phyloP scores from a whole-genome alignment of 2,797 vertebrate genomes.

The Falco novaeseelandiae region DNA sequence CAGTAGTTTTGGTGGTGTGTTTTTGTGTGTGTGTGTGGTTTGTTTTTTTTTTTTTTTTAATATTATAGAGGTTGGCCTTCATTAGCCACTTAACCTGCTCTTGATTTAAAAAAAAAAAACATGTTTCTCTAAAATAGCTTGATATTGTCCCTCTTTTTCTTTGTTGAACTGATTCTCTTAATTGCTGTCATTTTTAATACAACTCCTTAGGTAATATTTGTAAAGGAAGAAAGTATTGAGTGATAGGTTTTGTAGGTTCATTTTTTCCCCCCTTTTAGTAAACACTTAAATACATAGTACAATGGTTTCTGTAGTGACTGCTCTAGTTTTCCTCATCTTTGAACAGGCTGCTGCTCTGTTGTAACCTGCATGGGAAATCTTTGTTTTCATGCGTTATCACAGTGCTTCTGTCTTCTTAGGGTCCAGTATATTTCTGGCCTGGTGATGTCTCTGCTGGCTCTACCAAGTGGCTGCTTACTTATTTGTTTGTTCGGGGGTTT shows the following conservation, averaged over 20 bases:
- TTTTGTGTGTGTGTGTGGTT: background rate
- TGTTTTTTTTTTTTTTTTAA: too few relatives aligned
- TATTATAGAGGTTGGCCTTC: background rate
- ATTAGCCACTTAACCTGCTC: background rate
- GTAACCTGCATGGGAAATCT: constrained; percentile 10
- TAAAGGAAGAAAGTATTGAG: background rate
- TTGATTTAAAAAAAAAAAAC: background rate
- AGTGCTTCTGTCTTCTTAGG: background rate
- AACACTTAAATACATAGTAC: background rate
- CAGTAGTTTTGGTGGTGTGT: background rate
- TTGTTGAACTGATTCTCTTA: background rate
- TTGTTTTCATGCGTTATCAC: background rate
- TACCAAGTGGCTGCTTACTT: background rate
- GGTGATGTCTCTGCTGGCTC: constrained; percentile 42
- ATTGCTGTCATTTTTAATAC: background rate
- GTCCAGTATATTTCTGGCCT: constrained; percentile 34
- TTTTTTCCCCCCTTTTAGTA: background rate
- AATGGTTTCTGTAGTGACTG: background rate
- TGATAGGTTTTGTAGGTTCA: background rate
- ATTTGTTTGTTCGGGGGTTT: background rate
- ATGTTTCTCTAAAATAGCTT: background rate
- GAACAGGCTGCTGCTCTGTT: constrained; percentile 9
- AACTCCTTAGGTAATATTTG: background rate
- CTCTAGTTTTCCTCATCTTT: background rate
- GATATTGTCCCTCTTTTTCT: background rate